Percentiles rank a stretch among this genome's conserved stretches.
These are phyloP conservation scores for Scomber japonicus DNA, from an alignment of 2,113 vertebrate genomes.

Conservation along the genomic window DNA sequence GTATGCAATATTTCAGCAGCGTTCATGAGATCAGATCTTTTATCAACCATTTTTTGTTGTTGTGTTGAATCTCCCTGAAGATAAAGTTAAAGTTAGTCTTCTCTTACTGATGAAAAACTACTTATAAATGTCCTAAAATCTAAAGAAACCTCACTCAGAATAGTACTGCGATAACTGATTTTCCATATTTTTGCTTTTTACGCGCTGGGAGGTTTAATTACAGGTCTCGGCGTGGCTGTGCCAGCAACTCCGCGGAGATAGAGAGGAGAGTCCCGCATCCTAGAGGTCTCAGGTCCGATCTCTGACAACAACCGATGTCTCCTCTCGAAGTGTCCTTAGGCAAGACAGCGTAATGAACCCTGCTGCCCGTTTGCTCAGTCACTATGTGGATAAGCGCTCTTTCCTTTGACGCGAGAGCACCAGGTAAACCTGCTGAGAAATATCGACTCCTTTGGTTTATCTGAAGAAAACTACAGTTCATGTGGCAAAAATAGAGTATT, in stretches of 20 bases:
- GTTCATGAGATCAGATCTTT: not conserved
- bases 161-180: not conserved
- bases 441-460: not conserved
- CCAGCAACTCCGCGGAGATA: not conserved
- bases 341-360: conserved; percentile 11
- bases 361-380: not conserved
- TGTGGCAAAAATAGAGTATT: not conserved
- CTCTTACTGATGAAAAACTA: not conserved
- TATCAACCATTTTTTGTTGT: not conserved
- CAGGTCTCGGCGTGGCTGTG: not conserved
- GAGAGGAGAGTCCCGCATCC: not conserved
- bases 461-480: not conserved
- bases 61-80: not conserved
- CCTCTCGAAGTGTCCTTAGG: conserved; percentile 32
- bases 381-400: not conserved
- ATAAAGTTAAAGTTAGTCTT: conserved; percentile 10
- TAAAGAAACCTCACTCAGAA: not conserved
- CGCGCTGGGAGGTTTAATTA: conserved; percentile 3
- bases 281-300: conserved; percentile 17
- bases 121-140: not conserved
- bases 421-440: conserved; percentile 19
- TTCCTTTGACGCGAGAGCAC: not conserved
- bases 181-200: conserved; percentile 26
- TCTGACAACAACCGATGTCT: not conserved
- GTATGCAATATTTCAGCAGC: not conserved